Evolutionary conservation across 2,888 invertebrate genomes (phyloP), one percentile per base, ranked within the genome.

Genomic region (Ypsolopha scabrella): DNA sequence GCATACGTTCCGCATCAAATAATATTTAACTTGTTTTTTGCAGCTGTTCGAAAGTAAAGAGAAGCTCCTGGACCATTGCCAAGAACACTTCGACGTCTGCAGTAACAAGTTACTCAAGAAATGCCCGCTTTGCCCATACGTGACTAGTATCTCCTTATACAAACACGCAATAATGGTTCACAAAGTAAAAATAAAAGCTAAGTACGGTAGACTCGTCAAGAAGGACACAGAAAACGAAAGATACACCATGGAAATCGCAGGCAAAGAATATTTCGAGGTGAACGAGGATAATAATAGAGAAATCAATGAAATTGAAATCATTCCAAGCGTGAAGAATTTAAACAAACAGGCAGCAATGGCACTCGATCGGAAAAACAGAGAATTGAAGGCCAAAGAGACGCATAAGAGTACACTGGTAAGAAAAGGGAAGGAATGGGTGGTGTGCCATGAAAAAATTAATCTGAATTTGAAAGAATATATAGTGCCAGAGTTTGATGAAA

Each of bases 1-100:
- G n/a, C n/a, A n/a, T n/a, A n/a, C n/a, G n/a, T n/a, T n/a, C n/a
- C n/a, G n/a, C 24, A 24, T 3, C 4, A 3, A 24, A 3, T 24
- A 24, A 24, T 24, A 24, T 24, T 24, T 24, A 2, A 24, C 4
- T 24, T 53, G 49, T 53, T 9, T 52, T 48, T 73, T 71, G 1
- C 73, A 83, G 83, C 57, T 85, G 0, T 85, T 70, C 59, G 61
- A 69, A 55, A 75, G 78, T 0, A 75, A 76, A 60, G 54, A 67
- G 0, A 61, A 70, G 0, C 54, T 82, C 1, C 55, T 75, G 9
- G 53, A 67, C 0, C 83, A 85, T 45, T 82, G 80, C 55, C 63
- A 65, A 38, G 57, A 65, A 0, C 83, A 85, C 51, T 82, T 80
- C 50, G 75, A 79, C 9, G 54, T 77, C 0, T 79, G 79, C 60